These are phyloP conservation scores for Myodes glareolus DNA, from an alignment of 2,113 vertebrate genomes.

Conservation along the genomic window DNA sequence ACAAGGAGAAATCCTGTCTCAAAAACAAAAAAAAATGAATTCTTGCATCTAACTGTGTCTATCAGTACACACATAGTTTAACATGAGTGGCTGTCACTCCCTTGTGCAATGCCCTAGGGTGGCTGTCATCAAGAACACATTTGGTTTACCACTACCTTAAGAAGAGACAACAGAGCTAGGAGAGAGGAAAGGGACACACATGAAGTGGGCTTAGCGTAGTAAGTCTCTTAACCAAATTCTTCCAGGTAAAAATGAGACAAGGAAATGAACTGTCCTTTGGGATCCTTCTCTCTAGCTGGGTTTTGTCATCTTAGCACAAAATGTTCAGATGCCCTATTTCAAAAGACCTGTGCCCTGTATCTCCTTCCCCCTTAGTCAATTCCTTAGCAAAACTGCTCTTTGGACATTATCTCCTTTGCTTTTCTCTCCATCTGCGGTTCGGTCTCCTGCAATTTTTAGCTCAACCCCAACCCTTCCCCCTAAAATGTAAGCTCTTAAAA, in stretches of 20 bases:
- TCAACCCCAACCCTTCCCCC: not conserved
- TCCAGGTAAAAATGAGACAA: not conserved
- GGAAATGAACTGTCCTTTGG: not conserved
- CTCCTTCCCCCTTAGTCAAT: not conserved
- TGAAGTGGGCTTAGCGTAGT: not conserved
- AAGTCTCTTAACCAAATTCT: not conserved
- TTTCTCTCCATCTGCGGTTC: not conserved
- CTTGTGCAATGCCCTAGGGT: not conserved
- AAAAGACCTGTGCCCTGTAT: not conserved
- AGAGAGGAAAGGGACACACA: not conserved
- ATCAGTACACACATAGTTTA: not conserved
- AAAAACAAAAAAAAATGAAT: not conserved
- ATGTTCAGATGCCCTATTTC: not conserved
- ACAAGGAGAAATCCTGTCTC: no score
- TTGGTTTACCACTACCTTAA: not conserved
- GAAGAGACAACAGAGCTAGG: not conserved
- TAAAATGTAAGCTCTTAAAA: slow-evolving; percentile 21
- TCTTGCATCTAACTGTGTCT: not conserved
- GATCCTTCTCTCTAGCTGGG: not conserved
- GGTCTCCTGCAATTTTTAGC: not conserved
- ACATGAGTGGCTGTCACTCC: not conserved
- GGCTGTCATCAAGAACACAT: not conserved
- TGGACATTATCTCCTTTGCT: not conserved
- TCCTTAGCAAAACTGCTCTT: not conserved
- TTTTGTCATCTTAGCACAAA: not conserved